Percentiles rank a stretch among this genome's conserved stretches.
Conservation (phyloP, 1,140 invertebrate species). For the Babylonia areolata region DNA sequence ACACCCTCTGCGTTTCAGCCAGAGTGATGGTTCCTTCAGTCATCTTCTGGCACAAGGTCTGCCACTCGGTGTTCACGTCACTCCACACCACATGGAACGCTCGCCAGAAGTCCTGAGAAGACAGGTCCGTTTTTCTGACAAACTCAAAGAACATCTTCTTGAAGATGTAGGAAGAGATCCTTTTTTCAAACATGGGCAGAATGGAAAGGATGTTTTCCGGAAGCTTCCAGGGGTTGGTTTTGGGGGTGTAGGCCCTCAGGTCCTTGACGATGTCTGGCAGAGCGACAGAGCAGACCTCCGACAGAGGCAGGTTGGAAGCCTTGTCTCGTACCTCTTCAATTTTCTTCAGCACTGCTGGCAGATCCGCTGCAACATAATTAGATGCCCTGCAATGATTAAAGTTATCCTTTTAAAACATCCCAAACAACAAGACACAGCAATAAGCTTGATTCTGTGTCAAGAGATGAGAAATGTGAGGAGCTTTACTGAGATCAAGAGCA, state of each 20-base stretch:
- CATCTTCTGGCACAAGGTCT: constrained; percentile 9
- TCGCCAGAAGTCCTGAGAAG: neutral
- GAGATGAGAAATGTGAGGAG: too few relatives aligned
- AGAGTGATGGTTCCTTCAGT: constrained; percentile 4
- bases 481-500: too few relatives aligned
- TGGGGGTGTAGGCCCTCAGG: neutral
- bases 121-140: neutral
- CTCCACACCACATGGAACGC: constrained; percentile 6
- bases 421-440: too few relatives aligned
- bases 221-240: constrained; percentile 9
- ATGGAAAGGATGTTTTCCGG: neutral
- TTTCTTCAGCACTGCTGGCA: neutral
- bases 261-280: neutral
- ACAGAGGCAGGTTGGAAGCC: neutral
- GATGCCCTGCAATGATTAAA: too few relatives aligned
- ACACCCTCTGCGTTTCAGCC: neutral
- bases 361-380: neutral
- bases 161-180: neutral
- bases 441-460: too few relatives aligned
- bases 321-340: neutral
- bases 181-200: neutral
- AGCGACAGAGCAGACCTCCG: neutral
- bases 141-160: neutral
- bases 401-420: too few relatives aligned
- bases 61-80: neutral